Base-by-base conservation (phyloP, 2,113 vertebrate genomes). In the Microtus oregoni region DNA sequence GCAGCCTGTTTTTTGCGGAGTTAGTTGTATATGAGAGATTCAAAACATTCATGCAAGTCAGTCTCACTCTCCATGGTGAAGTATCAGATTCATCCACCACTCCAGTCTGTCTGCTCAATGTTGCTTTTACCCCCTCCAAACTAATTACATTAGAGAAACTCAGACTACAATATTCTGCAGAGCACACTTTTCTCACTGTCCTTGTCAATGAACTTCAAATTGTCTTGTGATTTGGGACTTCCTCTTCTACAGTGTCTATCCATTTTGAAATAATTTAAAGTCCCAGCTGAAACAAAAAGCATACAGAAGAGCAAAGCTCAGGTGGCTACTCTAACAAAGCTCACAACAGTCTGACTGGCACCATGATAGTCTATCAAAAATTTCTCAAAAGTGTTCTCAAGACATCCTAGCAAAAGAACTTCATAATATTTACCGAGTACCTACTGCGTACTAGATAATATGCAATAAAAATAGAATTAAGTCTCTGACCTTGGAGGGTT, bases 171-270 rank as follows among this genome's bases (percentile, higher is more conserved):
- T 94, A 96, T 97, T 96, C 93, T 92, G 65, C 83, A 93, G 79
- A 91, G 93, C 89, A 91, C 63, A 93, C 75, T 96, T 90, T 95
- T 89, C 92, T 83, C 73, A 76, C 92, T 61, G 83, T 72, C 65
- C 89, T 97, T 90, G 79, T 96, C 94, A 97, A 94, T 92, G 96
- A 94, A 96, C 90, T 97, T 96, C 91, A 97, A 93, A 96, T 95
- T 97, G 96, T 85, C 92, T 93, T 97, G 96, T 97, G 97, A 92
- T 96, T 97, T 94, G 96, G 93, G 95, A 94, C 90, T 97, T 85
- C 86, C 67, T 91, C 32, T 92, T 91, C 78, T 68, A 94, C 44
- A 81, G 41, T 94, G 55, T 76, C 94, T 88, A 96, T n/a, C 85
- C 86, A 94, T 92, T 96, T 26, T 96, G 93, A 97, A 97, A 97